These are phyloP conservation scores for Cryptocephalus moraei DNA, from an alignment of 2,888 invertebrate species.

Conservation along the genomic window DNA sequence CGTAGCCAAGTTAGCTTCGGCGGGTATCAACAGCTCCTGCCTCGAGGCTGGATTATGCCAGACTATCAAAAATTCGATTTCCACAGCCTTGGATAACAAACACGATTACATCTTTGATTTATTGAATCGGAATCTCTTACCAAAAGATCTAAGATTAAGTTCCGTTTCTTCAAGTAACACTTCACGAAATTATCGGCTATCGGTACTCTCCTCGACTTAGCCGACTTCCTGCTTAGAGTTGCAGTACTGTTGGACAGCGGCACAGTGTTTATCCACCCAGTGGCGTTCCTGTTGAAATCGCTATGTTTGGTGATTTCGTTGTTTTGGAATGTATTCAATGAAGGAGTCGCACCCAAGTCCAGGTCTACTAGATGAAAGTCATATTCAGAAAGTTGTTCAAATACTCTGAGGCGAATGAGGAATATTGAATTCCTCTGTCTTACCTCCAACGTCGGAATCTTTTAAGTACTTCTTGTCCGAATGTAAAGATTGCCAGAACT, in stretches of 20 bases:
- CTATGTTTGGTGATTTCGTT: constrained; percentile 37
- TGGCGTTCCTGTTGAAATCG: constrained; percentile 48
- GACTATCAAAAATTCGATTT: constrained; percentile 88
- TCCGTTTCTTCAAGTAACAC: constrained; percentile 89
- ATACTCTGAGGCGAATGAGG: too few species aligned
- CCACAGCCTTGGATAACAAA: constrained; percentile 56
- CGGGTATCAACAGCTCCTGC: constrained; percentile 63
- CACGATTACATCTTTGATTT: not conserved
- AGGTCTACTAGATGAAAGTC: too few species aligned
- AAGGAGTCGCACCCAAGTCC: constrained; percentile 33
- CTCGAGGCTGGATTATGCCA: constrained; percentile 89
- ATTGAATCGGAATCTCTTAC: constrained; percentile 34
- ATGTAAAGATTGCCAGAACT: constrained; percentile 95
- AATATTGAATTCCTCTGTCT: constrained; percentile 13
- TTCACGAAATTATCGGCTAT: constrained; percentile 77
- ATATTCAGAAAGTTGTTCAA: too few species aligned
- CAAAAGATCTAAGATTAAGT: constrained; percentile 84
- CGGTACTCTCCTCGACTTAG: constrained; percentile 56
- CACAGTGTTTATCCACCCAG: constrained; percentile 94
- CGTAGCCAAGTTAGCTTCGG: constrained; percentile 79
- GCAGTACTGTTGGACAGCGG: constrained; percentile 58
- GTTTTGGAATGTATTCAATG: constrained; percentile 28
- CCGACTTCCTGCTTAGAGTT: constrained; percentile 62
- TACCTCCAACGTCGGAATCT: constrained; percentile 70
- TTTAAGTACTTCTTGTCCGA: constrained; percentile 87